Conservation (phyloP, 2,113 vertebrate genomes). For the Podiceps cristatus region DNA sequence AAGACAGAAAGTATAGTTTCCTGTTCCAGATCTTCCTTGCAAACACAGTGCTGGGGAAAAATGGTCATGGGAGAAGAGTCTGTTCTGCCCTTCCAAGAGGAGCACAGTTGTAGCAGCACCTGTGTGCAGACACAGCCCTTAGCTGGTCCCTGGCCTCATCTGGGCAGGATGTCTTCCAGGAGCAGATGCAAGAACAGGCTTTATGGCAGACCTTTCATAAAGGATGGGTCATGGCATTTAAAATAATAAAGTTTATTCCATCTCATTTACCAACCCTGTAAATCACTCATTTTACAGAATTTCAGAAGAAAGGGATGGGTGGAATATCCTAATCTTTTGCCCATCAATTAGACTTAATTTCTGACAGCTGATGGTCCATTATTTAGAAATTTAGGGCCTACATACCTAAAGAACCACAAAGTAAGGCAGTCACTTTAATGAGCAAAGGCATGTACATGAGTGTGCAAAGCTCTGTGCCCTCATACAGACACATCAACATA, state of each 20-base stretch:
- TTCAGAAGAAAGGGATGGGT: not conserved
- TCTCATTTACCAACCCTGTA: not conserved
- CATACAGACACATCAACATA: not conserved
- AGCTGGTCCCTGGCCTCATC: not conserved
- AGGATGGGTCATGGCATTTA: not conserved
- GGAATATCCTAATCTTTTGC: not conserved
- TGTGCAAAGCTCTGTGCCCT: not conserved
- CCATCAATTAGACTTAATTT: not conserved
- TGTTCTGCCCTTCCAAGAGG: not conserved
- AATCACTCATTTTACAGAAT: not conserved
- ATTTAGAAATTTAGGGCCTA: not conserved
- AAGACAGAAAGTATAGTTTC: not conserved
- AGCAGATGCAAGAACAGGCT: not conserved
- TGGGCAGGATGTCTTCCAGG: not conserved
- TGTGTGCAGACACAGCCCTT: not conserved
- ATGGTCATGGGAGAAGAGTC: accelerated
- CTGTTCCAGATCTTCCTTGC: not conserved
- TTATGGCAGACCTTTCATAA: not conserved
- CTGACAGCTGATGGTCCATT: not conserved
- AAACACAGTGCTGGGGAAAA: not conserved
- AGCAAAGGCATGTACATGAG: not conserved
- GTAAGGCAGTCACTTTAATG: not conserved
- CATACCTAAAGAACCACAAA: not conserved
- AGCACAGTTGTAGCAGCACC: not conserved
- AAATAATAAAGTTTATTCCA: not conserved